Base-by-base conservation (phyloP, 2,888 invertebrate species). In the Chelonus formosanus region DNA sequence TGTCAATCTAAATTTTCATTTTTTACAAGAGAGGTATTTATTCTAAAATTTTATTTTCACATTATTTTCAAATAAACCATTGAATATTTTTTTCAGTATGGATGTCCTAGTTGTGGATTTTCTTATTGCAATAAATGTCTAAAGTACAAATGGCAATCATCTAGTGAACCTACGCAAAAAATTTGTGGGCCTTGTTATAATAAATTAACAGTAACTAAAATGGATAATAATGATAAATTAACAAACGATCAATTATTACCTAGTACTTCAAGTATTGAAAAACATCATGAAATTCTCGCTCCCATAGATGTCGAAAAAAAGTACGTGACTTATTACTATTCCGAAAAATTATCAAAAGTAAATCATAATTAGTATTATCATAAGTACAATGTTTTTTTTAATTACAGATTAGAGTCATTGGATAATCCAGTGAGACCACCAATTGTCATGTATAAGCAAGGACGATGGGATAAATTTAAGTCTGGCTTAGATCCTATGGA, bases 41-140 rank as follows among this genome's bases (percentile, higher is more conserved):
- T 8, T 52, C 44, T 61, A 59, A 36, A 8, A 1, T 35, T 36
- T 63, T 66, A n/a, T 31, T 44, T n/a, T 20, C 36, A 7, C 5
- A 7, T 20, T 20, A 5, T 52, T 52, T 52, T 52, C 10, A 48
- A 20, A 4, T 6, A 10, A 7, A n/a, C 6, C 10, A n/a, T 4
- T 48, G 3, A 4, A 48, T 52, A 32, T 32, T 32, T 63, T 65
- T 65, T 88, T 71, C 85, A 95, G 94, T 87, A 89, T 85, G 94
- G 92, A 31, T 96, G 95, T 81, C 91, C 93, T 50, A 89, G 88
- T 76, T 96, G 95, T 85, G 93, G 93, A 40, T 91, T 91, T 84
- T 91, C 93, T 55, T 94, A 90, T 84, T 96, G 95, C 82, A 89
- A 88, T 67, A 94, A 92, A 83, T 96, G 95, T 82, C 85, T 95